A percentile compares a stretch with the other conserved stretches of the same genome.
These are phyloP conservation scores for Cheilosia grossa DNA, from an alignment of 2,888 invertebrate species.

Conservation along the genomic window DNA sequence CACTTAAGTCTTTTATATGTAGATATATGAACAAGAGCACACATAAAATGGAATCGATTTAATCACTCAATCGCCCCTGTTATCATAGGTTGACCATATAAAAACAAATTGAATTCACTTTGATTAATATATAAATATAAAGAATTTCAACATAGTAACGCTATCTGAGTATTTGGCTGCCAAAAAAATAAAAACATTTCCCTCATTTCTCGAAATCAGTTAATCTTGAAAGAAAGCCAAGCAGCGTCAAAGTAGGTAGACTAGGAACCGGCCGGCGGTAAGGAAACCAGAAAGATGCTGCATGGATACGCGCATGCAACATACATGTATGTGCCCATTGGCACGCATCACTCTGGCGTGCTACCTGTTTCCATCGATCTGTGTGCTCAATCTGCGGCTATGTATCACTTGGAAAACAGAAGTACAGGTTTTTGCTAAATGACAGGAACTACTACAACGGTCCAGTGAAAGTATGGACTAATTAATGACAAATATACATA, in stretches of 20 bases:
- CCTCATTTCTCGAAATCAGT: not conserved
- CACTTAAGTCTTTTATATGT: not conserved
- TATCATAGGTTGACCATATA: conserved; percentile 6
- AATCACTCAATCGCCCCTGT: conserved; percentile 15
- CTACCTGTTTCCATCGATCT: not conserved
- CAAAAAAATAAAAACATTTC: not conserved
- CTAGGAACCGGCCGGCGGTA: not conserved
- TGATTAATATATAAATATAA: not conserved
- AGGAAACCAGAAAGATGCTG: not conserved
- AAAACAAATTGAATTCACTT: too few relatives aligned
- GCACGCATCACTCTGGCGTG: conserved; percentile 18
- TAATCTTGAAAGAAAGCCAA: conserved; percentile 12
- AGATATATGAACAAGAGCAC: not conserved
- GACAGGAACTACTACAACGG: conserved; percentile 9
- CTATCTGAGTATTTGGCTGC: not conserved
- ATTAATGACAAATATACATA: not conserved
- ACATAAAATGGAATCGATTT: not conserved
- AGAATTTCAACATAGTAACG: not conserved
- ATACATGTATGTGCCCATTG: conserved; percentile 11
- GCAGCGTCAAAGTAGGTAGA: not conserved
- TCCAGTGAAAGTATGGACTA: conserved; percentile 31
- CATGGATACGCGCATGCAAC: not conserved
- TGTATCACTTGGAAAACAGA: not conserved
- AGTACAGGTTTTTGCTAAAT: not conserved
- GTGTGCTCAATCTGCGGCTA: conserved; percentile 9